Base-by-base conservation (phyloP, 2,797 vertebrate species). In the Neosilurus hyrtlii region DNA sequence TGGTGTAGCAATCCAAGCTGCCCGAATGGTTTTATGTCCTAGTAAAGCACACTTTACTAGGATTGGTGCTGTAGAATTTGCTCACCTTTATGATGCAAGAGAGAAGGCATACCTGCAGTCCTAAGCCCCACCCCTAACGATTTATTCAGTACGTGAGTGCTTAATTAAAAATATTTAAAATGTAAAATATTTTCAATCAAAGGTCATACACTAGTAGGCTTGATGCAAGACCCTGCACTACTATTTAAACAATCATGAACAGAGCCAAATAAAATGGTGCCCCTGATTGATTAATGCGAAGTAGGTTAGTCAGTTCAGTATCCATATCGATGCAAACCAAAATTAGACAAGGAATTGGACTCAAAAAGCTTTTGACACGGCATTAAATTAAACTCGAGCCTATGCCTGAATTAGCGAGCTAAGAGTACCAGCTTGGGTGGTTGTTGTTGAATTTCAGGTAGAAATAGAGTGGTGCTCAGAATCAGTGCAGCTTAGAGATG, bases 401-500 rank as follows among this genome's bases (percentile, higher is more conserved):
- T 2, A 1, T 20, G 16, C 11, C 16, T 2, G n/a, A 73, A 24
- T 52, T 7, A 4, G 9, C 8, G 30, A 37, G 18, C 51, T 26
- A 14, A 37, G 9, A 66, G 4, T n/a, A n/a, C 12, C 0, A 56
- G 51, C 20, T 62, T 22, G 22, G 22, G 56, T 51, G 22, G 56
- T 51, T 16, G 18, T 16, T 9, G 35, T n/a, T 1, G 35, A 24
- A 2, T 78, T 65, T 24, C 2, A 43, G 35, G 22, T 24, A 20
- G 51, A 75, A 35, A 59, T n/a, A 0, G 56, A 82, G 22, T 3
- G 9, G 15, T 11, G 7, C 18, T 20, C 59, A 18, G 59, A 73
- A 63, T 43, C 30, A 26, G 8, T 63, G 56, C 20, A 24, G 56
- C 22, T 70, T 77, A 72, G 49, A 49, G 86, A 87, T 89, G 85